Conservation (phyloP, 2,797 vertebrate genomes). For the Monodelphis domestica region DNA sequence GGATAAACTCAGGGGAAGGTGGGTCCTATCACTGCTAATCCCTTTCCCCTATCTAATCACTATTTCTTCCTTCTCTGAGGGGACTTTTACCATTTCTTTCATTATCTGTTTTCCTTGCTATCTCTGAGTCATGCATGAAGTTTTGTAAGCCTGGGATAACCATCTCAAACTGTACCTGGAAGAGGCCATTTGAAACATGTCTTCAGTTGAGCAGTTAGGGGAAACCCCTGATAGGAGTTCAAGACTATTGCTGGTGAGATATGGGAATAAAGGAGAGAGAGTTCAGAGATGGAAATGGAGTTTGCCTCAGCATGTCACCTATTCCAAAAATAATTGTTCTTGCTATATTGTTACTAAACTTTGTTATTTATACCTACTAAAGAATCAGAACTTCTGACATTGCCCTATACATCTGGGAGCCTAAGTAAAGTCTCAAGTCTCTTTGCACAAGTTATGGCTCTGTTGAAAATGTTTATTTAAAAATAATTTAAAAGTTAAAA, state of each 20-base stretch:
- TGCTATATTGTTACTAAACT: neutral
- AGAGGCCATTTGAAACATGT: neutral
- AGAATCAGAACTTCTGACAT: neutral
- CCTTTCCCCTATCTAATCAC: neutral
- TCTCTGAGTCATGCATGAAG: neutral
- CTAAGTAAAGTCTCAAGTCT: neutral
- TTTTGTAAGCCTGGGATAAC: neutral
- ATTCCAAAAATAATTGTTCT: neutral
- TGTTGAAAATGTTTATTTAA: neutral
- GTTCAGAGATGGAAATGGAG: neutral
- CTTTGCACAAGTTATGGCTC: neutral
- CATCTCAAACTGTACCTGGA: neutral
- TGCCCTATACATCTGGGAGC: neutral
- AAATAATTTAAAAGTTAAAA: too few species aligned
- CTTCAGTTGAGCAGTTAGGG: neutral
- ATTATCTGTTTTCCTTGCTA: neutral
- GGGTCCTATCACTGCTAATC: neutral
- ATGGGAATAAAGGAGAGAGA: neutral
- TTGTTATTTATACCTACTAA: neutral
- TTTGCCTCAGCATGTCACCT: neutral
- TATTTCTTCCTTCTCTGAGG: neutral
- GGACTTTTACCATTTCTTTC: neutral
- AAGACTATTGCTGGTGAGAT: neutral
- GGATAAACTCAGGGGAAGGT: neutral
- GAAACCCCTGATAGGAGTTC: neutral